These are phyloP conservation scores for Hirundo rustica DNA, from an alignment of 2,797 vertebrate genomes.

Conservation along the genomic window DNA sequence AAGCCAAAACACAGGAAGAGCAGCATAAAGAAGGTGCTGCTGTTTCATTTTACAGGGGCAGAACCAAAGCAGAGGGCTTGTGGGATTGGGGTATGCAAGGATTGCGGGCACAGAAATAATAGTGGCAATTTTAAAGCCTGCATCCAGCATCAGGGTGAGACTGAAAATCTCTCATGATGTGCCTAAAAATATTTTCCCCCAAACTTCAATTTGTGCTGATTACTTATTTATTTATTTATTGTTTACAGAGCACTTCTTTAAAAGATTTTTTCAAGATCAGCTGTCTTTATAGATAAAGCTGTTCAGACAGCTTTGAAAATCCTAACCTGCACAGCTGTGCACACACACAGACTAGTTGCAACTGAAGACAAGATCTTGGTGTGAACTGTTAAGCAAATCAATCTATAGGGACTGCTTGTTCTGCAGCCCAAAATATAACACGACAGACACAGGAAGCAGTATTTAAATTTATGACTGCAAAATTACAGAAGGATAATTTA, in stretches of 20 bases:
- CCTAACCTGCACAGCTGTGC: not conserved
- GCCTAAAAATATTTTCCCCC: not conserved
- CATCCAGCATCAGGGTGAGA: not conserved
- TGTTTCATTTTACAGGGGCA: not conserved
- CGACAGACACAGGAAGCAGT: not conserved
- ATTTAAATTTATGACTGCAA: not conserved
- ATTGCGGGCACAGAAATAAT: not conserved
- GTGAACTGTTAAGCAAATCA: not conserved
- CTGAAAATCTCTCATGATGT: not conserved
- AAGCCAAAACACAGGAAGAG: not conserved
- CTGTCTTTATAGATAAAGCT: not conserved
- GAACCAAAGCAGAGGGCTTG: not conserved
- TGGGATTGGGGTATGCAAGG: not conserved
- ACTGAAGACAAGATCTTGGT: not conserved
- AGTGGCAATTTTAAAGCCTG: not conserved
- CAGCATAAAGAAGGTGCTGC: not conserved
- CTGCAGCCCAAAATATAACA: not conserved
- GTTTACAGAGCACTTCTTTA: not conserved
- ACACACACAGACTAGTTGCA: not conserved
- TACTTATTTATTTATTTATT: no score
- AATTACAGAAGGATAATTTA: not conserved
- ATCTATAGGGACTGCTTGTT: not conserved
- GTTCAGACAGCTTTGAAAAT: not conserved
- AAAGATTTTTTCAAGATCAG: not conserved
- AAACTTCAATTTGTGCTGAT: not conserved